Base-by-base conservation (phyloP, 2,888 invertebrate genomes). In the Oligia latruncula region DNA sequence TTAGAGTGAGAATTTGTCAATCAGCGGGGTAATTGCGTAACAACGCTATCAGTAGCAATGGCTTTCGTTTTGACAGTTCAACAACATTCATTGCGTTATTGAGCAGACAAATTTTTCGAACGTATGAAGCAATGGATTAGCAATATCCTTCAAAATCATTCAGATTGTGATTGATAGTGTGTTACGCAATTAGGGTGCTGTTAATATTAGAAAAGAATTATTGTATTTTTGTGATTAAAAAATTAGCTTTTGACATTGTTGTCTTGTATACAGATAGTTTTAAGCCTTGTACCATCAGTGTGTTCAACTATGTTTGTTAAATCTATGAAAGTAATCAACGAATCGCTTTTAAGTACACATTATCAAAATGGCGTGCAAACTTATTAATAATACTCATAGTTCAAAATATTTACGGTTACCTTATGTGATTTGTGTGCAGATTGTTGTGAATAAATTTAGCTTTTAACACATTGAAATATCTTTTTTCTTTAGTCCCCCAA, bases 231-330 rank as follows among this genome's bases (percentile, higher is more conserved):
- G 83, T 75, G 62, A 73, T 83, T 72, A 74, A 71, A 78, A 43
- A 43, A 71, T 62, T 85, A 80, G 80, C 75, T 87, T 81, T 89
- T 83, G 81, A 81, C 78, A 74, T 62, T 87, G 55, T 80, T 82
- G 78, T 81, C 77, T 73, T 55, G 62, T 85, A 87, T 81, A 87
- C 67, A 81, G 72, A 80, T 86, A 85, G 78, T 77, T 71, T 43
- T 87, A 86, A 84, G 88, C 77, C 78, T 82, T 89, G 84, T 89
- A 89, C 88, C 89, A 89, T 88, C 77, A 80, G 82, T 88, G 88
- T 88, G 88, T 88, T 88, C 88, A 89, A 76, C 62, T 77, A 73
- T 65, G 78, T 88, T 71, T 79, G 81, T 88, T 84, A 76, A 76
- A 81, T 55, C 75, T 82, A 82, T 78, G 23, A 65, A 83, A 77